Base-by-base conservation (phyloP, 2,113 vertebrate genomes). In the Bettongia penicillata region DNA sequence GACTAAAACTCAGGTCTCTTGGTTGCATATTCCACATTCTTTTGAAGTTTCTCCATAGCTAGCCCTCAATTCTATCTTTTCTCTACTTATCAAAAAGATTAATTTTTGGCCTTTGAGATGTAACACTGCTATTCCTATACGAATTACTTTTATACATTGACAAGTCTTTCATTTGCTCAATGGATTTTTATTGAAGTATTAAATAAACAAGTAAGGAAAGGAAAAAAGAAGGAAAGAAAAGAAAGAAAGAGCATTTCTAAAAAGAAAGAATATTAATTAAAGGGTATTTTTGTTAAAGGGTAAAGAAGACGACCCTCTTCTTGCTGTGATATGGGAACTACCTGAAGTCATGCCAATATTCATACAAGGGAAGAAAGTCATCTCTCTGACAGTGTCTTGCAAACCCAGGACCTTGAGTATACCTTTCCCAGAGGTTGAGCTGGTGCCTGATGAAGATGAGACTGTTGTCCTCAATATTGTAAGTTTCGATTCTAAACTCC, bases 321-420 rank as follows among this genome's bases (percentile, higher is more conserved):
- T 99, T 0, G 6, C 1, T 28, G 97, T 98, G 90, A 93, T 98
- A 1, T 98, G 98, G 98, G 50, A 98, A 57, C 97, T 99, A 93
- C 98, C 98, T 37, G 98, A 98, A 16, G 89, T 55, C 7, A 19
- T 97, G 6, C 95, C 96, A 0, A 52, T 97, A 92, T 61, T 97
- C 90, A 97, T 98, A 11, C 93, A 0, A 90, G 92, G 53, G 1
- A 95, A 90, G 9, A 97, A 95, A 93, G 5, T 93, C 89, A 94
- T 98, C 1, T 96, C 94, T 61, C 91, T 99, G 93, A 96, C 52
- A 49, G 43, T 91, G 28, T 96, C 48, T 24, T 24, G 95, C 22
- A 92, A 93, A 91, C 50, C 84, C 0, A 98, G 37, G 90, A 11
- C 53, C 49, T 43, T 16, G 91, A 26, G 53, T 19, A 68, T 95